Base-by-base conservation (phyloP, 2,113 vertebrate genomes). In the Tenrec ecaudatus region DNA sequence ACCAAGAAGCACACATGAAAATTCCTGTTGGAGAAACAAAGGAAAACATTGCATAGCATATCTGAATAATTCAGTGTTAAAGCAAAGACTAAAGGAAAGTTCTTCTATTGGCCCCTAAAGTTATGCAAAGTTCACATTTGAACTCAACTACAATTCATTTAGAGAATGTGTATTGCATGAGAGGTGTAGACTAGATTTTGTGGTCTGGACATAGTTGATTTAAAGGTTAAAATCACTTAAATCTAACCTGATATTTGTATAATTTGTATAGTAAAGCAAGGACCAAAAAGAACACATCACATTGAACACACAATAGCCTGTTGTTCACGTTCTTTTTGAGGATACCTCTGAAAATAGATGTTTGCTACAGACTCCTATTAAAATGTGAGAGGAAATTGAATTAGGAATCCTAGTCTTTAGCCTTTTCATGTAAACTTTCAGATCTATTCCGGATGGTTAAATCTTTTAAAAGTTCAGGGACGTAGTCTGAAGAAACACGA, bases 371-470 rank as follows among this genome's bases (percentile, higher is more conserved):
- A 86, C 79, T 96, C 23, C 75, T 93, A 92, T 92, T 92, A 95
- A 96, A 94, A 91, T 93, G 80, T 95, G 78, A 89, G 95, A 89
- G 95, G 95, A 97, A 96, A 97, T 97, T 95, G 92, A 97, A 94
- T 97, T 97, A 95, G 86, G 62, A 93, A 95, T 97, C 94, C 95
- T 96, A 76, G 86, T 93, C 93, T 90, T 91, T 82, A 85, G 94
- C 84, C 64, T 84, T 97, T 85, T 93, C 81, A 68, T 91, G 23
- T 82, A 94, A 94, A 91, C 88, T 71, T 82, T 94, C 79, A 95
- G 97, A 97, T 97, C 66, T 76, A 64, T 97, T 97, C 96, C 98
- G 96, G 97, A 96, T 97, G 97, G 93, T 89, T 92, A 62, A 71
- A 25, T 82, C 83, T 96, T 95, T 92, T 10, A 92, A 81, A 86